These are phyloP conservation scores for Danaus melanippus DNA, from an alignment of 1,140 invertebrate genomes.

Conservation along the genomic window DNA sequence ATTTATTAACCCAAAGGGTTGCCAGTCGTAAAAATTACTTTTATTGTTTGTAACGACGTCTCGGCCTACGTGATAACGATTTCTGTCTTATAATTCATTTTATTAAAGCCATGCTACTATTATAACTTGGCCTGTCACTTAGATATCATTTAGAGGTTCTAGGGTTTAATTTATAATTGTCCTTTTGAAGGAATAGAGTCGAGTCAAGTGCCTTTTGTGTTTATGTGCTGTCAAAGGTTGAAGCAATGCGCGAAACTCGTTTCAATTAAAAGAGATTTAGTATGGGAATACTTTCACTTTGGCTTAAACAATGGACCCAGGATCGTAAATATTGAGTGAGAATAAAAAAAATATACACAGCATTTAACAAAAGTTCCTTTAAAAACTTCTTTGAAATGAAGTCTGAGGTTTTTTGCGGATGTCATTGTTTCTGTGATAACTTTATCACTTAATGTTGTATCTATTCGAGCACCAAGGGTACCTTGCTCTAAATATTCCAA, in stretches of 20 bases:
- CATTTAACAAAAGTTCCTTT: no score
- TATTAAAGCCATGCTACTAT: constrained; percentile 24
- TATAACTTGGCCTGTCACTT: constrained; percentile 20
- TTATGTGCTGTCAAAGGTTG: constrained; percentile 48
- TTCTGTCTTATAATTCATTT: constrained; percentile 57
- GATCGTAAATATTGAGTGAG: constrained; percentile 14
- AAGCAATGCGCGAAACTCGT: constrained; percentile 45
- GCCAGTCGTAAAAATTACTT: constrained; percentile 68
- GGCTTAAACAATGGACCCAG: constrained; percentile 31
- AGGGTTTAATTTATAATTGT: no score
- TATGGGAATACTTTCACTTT: constrained; percentile 40
- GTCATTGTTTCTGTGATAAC: no score
- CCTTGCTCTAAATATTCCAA: no score
- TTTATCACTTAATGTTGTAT: no score
- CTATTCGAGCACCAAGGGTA: no score
- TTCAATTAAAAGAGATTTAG: constrained; percentile 47
- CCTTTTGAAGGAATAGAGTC: constrained; percentile 6
- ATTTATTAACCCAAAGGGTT: constrained; percentile 65
- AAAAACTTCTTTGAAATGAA: no score
- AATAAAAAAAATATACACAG: no score
- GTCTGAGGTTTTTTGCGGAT: no score
- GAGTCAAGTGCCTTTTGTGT: constrained; percentile 56
- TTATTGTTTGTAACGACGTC: constrained; percentile 67
- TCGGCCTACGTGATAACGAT: constrained; percentile 68
- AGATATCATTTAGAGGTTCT: no score